A percentile compares a stretch with the other conserved stretches of the same genome.
Evolutionary conservation across 2,888 invertebrate genomes (phyloP).

Genomic region (Epicampocera succincta): DNA sequence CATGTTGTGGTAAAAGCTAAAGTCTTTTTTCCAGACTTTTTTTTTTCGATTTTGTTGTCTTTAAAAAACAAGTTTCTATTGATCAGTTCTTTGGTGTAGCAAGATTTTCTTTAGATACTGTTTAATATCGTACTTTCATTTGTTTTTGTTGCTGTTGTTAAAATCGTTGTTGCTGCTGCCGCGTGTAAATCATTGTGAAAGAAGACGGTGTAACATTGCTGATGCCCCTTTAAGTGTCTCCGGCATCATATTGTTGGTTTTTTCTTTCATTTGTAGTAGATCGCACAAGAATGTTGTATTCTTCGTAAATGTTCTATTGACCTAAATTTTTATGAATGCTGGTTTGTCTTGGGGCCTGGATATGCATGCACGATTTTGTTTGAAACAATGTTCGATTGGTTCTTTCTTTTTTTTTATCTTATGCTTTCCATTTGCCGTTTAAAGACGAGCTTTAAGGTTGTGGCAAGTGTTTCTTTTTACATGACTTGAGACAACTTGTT

Average conservation of each 20-base stretch:
- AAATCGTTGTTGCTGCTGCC: not conserved
- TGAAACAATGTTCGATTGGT: not conserved
- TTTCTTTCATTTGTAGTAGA: constrained; percentile 2
- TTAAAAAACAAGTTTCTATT: constrained; percentile 50
- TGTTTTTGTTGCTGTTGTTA: not conserved
- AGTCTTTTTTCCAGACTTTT: not conserved
- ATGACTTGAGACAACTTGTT: no score
- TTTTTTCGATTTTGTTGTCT: constrained; percentile 2
- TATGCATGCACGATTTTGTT: constrained; percentile 5
- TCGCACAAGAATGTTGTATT: constrained; percentile 7
- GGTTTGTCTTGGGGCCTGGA: constrained; percentile 2
- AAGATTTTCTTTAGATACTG: constrained; percentile 5
- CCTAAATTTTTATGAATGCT: constrained; percentile 31
- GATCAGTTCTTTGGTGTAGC: constrained; percentile 22
- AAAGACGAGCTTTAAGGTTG: constrained; percentile 5
- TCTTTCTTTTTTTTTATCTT: not conserved
- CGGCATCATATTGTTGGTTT: constrained; percentile 6
- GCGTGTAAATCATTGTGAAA: constrained; percentile 19
- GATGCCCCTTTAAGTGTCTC: constrained; percentile 2
- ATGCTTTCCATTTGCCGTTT: not conserved
- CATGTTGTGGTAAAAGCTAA: constrained; percentile 11
- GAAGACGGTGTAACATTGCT: not conserved
- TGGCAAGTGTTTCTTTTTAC: constrained; percentile 25
- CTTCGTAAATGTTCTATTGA: constrained; percentile 57
- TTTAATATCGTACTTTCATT: constrained; percentile 40